Base-by-base conservation (phyloP, 2,888 invertebrate genomes). In the Liopterus haemorrhoidalis region DNA sequence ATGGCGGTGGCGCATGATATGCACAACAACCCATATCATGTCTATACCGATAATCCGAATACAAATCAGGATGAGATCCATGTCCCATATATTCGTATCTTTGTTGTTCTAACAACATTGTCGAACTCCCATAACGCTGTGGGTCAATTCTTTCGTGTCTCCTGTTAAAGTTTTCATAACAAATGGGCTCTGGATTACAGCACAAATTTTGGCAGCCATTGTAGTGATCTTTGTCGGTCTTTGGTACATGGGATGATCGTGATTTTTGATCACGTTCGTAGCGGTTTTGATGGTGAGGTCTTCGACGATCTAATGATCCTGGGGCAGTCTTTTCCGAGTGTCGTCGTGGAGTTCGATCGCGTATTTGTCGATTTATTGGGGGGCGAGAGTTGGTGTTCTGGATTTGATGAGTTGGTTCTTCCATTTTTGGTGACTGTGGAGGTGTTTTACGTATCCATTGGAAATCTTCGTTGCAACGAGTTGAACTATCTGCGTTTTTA, bases 381-480 rank as follows among this genome's bases (percentile, higher is more conserved):
- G 65, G 63, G 39, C 63, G 62, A 8, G 58, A 49, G 14, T 47
- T 18, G 5, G 56, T 41, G 28, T 50, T 39, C 47, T 53, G 31
- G 2, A 54, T 57, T n/a, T 54, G 50, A 19, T 53, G 33, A 12
- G 8, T 21, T 24, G 42, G 71, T 8, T 59, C 60, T 22, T 62
- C 63, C 60, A 63, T 64, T 51, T 58, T 62, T 40, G 41, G 35
- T 36, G 45, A 47, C 48, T 54, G 41, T 50, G 54, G 40, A 24
- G 38, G 30, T 12, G 64, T 63, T 50, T 68, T 68, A 58, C 63
- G 73, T 65, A 81, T 73, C 82, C 82, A 82, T 67, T 76, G 79
- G 64, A 82, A 81, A 64, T 79, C 79, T 62, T 76, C 75, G 63
- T 79, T 78, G 60, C 81, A 78, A 48, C 78, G 70, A 8, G 78